A percentile compares a stretch with the other conserved stretches of the same genome.
These are phyloP conservation scores for Fistularia commersonii DNA, from an alignment of 2,797 vertebrate genomes.

Conservation along the genomic window DNA sequence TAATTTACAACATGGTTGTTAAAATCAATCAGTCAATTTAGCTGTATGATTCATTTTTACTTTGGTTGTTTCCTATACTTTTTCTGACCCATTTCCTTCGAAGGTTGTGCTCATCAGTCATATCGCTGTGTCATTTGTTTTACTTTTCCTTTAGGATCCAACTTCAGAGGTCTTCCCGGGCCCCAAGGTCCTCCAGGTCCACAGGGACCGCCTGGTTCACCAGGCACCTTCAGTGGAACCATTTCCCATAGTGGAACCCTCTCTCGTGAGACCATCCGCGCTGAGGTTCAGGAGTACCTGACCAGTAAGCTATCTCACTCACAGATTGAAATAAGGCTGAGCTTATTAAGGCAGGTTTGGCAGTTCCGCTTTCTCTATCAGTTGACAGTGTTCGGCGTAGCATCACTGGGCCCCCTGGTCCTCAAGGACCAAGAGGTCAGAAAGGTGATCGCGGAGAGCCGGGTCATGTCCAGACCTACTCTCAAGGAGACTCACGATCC, in stretches of 20 bases:
- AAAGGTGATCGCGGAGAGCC: constrained; percentile 84
- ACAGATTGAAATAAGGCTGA: no score
- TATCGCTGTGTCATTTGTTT: no score
- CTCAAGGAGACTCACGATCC: constrained; percentile 30
- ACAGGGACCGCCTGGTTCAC: constrained; percentile 85
- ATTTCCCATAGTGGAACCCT: constrained; percentile 55
- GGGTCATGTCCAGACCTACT: constrained; percentile 41
- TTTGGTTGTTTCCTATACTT: no score
- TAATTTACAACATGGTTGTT: no score
- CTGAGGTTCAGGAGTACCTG: constrained; percentile 88
- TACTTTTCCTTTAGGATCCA: constrained; percentile 70
- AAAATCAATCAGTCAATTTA: no score
- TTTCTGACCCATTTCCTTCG: no score
- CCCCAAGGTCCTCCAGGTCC: constrained; percentile 88
- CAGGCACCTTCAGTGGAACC: constrained; percentile 71
- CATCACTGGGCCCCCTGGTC: constrained; percentile 74
- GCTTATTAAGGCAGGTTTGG: no score
- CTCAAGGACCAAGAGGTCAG: constrained; percentile 81
- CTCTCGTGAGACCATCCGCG: constrained; percentile 80
- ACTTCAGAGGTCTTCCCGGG: constrained; percentile 81
- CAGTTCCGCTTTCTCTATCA: constrained; percentile 58
- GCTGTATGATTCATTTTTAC: no score
- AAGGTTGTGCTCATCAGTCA: no score
- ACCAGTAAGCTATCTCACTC: constrained; percentile 89
- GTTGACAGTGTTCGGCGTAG: constrained; percentile 82